Evolutionary conservation across 2,888 invertebrate species (phyloP).

Genomic region (Drosophila quinaria): DNA sequence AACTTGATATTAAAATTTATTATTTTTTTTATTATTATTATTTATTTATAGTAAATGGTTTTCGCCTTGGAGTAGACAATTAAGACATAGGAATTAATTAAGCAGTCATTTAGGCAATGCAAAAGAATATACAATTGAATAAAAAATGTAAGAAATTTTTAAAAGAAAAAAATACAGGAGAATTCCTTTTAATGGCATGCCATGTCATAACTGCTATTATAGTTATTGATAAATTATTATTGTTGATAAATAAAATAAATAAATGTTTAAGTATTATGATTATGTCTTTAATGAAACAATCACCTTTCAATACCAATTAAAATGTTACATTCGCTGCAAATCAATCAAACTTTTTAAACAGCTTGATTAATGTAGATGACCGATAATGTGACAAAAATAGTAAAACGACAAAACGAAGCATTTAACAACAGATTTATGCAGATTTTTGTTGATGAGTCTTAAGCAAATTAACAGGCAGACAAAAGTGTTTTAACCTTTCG

Average conservation of each 20-base stretch:
- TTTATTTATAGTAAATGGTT: background rate
- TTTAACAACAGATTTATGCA: slow-evolving; percentile 43
- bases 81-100: no score
- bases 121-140: no score
- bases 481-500: slow-evolving; percentile 52
- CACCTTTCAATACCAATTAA: background rate
- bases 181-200: background rate
- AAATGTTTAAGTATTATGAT: background rate
- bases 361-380: slow-evolving; percentile 28
- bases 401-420: background rate
- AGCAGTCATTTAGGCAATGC: no score
- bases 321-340: background rate
- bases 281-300: background rate
- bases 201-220: no score
- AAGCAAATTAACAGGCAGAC: slow-evolving; percentile 19
- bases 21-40: no score
- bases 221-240: no score
- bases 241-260: no score
- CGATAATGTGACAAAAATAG: slow-evolving; percentile 21
- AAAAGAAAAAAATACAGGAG: background rate
- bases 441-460: slow-evolving; percentile 25
- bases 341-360: slow-evolving; percentile 22
- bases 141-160: no score
- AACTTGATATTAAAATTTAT: background rate
- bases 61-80: no score